Conservation (phyloP, 2,888 invertebrate species). For the Pilophorus perplexus region DNA sequence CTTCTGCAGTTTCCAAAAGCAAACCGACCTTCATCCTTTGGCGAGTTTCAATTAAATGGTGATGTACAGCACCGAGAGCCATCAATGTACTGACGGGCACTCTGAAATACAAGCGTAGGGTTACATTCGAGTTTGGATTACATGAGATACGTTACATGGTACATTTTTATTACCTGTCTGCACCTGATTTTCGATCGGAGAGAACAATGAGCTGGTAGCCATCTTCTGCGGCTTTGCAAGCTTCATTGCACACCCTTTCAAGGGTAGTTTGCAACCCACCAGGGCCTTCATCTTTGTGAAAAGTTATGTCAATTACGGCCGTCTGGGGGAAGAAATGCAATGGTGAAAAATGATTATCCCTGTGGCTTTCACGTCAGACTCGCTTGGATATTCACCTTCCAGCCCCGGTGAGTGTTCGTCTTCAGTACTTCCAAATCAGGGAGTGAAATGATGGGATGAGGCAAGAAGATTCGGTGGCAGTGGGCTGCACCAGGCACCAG, state of each 20-base stretch:
- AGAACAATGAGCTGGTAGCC: slow-evolving; percentile 84
- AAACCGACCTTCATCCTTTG: slow-evolving; percentile 95
- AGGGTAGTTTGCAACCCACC: slow-evolving; percentile 76
- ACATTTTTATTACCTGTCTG: slow-evolving; percentile 57
- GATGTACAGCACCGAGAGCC: slow-evolving; percentile 90
- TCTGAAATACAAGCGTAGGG: too few species aligned
- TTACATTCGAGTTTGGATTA: background rate
- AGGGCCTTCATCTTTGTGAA: slow-evolving; percentile 71
- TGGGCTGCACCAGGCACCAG: slow-evolving; percentile 84
- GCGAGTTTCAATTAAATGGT: slow-evolving; percentile 89
- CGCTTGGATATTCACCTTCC: slow-evolving; percentile 64
- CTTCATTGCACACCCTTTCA: slow-evolving; percentile 73
- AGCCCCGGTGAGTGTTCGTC: slow-evolving; percentile 76
- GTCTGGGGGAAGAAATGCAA: slow-evolving; percentile 58
- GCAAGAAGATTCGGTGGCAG: slow-evolving; percentile 84
- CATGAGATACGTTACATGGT: too few species aligned
- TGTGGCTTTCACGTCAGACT: too few species aligned
- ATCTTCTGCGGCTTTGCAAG: slow-evolving; percentile 71
- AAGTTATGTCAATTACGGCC: slow-evolving; percentile 85
- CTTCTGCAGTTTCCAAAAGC: slow-evolving; percentile 93
- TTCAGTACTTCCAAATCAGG: slow-evolving; percentile 86
- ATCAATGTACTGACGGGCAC: slow-evolving; percentile 79
- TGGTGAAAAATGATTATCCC: too few species aligned
- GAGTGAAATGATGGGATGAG: slow-evolving; percentile 91
- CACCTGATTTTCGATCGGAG: slow-evolving; percentile 66